Base-by-base conservation (phyloP, 2,797 vertebrate species). In the Poecilia gillii region DNA sequence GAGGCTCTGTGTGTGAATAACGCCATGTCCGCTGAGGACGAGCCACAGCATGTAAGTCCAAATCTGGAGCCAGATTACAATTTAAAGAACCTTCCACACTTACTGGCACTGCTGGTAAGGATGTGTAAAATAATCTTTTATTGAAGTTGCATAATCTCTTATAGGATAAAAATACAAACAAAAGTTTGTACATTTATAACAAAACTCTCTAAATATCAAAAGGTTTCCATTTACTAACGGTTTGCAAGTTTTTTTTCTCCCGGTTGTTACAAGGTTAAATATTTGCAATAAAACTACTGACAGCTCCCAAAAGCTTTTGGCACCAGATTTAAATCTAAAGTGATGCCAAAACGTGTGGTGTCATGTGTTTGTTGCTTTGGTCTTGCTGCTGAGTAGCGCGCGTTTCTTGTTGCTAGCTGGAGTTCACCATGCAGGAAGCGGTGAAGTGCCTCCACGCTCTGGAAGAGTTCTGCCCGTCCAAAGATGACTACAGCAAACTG, bases 1-100 rank as follows among this genome's bases (percentile, higher is more conserved):
- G 98, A 99, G 94, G 98, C 98, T 77, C 95, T 99, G 53, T 99
- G 98, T 92, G 98, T 99, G 89, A 99, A 99, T 91, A 99, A 99
- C 39, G 98, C 98, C 6, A 99, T 99, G 97, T 99, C 98, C 89
- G 97, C 98, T 66, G 98, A 98, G 90, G 98, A 99, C 84, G 98
- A 99, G 84, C 98, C 99, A 59, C 98, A 98, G 88, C 97, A 99
- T 80, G 99, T 99, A 96, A 98, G 98, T 93, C 53, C 45, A 72
- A 76, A 55, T 28, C 13, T 46, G 39, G 36, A 23, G 36, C 64
- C 36, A 66, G 25, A 46, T 28, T 8, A 57, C 8, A 13, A 20
- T 25, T 62, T 64, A 43, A 2, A 18, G 8, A 57, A 28, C 55
- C 41, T 41, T 28, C 16, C 20, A 18, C 9, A 46, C 25, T 46